Base-by-base conservation (phyloP, 2,113 vertebrate species). In the Girardinichthys multiradiatus region DNA sequence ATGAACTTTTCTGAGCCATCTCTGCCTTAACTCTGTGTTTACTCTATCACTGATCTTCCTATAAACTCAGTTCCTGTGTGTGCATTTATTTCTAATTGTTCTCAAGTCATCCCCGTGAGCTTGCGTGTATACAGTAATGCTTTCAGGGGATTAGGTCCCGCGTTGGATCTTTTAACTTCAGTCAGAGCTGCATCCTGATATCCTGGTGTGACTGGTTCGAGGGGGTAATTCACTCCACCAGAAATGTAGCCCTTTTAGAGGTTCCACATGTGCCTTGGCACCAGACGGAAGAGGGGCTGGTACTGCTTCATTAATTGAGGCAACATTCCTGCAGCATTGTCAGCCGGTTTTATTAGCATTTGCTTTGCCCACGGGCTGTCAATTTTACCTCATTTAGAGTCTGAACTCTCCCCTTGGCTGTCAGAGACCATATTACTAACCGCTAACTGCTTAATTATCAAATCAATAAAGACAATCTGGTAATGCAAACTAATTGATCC, bases 211-310 rank as follows among this genome's bases (percentile, higher is more conserved):
- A 83, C 60, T 68, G 80, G 74, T 85, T 92, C 80, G 84, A 92
- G 83, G 89, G 76, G 69, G 79, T 91, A 89, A 88, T 90, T 93
- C 90, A 79, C 85, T 87, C 75, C 72, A 79, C 82, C 83, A 91
- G 91, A 91, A 94, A 92, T 84, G 69, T 69, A 70, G 81, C 86
- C 48, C 87, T 90, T 96, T 96, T 95, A 96, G 90, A 95, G 92
- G 86, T 96, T 96, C 95, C 95, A 96, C 95, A 95, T 95, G 95
- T 91, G 68, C 82, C 86, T 89, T 93, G 95, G 93, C 92, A 95
- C 92, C 92, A 93, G 94, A 90, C 90, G 83, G 91, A 90, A 87
- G 86, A 90, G 91, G 93, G 91, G 82, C 93, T 82, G 84, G 92
- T 92, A 92, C 91, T 54, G 91, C 93, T 90, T 93, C 93, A 91